Evolutionary conservation across 2,888 invertebrate species (phyloP).

Genomic region (Lumbricus terrestris): DNA sequence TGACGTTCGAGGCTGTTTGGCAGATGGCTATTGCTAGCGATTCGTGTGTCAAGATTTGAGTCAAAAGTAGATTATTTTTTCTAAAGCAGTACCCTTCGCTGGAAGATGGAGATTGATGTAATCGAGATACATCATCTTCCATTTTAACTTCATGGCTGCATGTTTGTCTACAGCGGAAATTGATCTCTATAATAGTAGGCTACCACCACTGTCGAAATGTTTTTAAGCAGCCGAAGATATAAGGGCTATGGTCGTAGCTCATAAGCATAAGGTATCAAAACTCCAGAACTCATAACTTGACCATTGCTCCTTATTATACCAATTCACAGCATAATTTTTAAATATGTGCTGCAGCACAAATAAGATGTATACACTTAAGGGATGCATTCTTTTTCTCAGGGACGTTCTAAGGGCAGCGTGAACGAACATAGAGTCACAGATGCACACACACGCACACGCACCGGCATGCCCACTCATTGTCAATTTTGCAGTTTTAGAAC

Average conservation of each 20-base stretch:
- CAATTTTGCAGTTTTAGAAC: too few species aligned
- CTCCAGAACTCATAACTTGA: too few species aligned
- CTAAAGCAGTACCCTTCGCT: not conserved
- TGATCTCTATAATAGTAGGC: not conserved
- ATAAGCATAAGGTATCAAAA: too few species aligned
- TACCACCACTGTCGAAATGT: not conserved
- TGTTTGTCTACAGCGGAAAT: not conserved
- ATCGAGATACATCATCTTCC: not conserved
- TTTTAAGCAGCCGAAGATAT: not conserved
- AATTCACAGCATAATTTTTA: not conserved
- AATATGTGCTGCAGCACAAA: not conserved
- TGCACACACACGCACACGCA: too few species aligned
- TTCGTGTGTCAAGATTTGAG: not conserved
- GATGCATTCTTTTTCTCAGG: not conserved
- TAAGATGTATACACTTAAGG: not conserved
- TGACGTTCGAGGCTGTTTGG: not conserved
- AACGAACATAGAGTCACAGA: too few species aligned
- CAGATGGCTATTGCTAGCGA: not conserved
- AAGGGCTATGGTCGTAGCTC: too few species aligned
- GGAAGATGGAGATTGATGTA: not conserved
- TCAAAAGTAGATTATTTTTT: not conserved
- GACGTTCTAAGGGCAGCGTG: too few species aligned
- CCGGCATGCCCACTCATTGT: too few species aligned
- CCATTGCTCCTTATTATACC: not conserved
- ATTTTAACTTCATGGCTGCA: not conserved